A percentile compares a stretch with the other conserved stretches of the same genome.
Evolutionary conservation across 2,113 vertebrate species (phyloP).

Genomic region (Hypomesus transpacificus): DNA sequence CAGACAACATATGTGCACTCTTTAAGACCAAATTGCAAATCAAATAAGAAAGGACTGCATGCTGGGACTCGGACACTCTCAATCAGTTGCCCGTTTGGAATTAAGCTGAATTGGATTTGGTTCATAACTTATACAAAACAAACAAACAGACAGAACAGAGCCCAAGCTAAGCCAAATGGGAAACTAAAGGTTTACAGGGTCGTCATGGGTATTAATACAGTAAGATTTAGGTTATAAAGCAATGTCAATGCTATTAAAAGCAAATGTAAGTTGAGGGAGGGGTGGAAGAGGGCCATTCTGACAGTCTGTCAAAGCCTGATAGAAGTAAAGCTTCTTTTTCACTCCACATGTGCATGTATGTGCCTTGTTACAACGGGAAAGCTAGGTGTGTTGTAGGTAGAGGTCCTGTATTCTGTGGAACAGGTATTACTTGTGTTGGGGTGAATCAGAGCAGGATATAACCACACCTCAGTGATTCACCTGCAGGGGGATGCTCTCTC

Average conservation of each 20-base stretch:
- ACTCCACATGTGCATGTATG: slow-evolving; percentile 35
- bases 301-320: slow-evolving; percentile 9
- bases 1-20: too few species aligned
- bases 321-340: slow-evolving; percentile 49
- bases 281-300: not conserved
- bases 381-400: slow-evolving; percentile 24
- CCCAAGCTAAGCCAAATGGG: slow-evolving; percentile 42
- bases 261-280: slow-evolving; percentile 1
- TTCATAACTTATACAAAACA: not conserved
- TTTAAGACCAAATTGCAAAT: too few species aligned
- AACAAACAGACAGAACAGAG: slow-evolving; percentile 36
- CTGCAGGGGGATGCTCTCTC: too few species aligned
- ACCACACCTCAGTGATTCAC: slow-evolving; percentile 12
- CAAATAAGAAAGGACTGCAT: too few species aligned
- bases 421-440: too few species aligned
- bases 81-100: slow-evolving; percentile 23
- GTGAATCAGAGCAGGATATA: slow-evolving; percentile 23
- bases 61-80: not conserved
- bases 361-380: slow-evolving; percentile 15
- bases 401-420: too few species aligned
- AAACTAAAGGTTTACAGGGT: slow-evolving; percentile 28
- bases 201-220: slow-evolving; percentile 48
- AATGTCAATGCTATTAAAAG: slow-evolving; percentile 42
- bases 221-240: slow-evolving; percentile 45
- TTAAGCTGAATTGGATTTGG: slow-evolving; percentile 38